A percentile compares a stretch with the other conserved stretches of the same genome.
phyloP scores from a whole-genome alignment of 2,888 invertebrate species.

The Neocrepidodera transversa region DNA sequence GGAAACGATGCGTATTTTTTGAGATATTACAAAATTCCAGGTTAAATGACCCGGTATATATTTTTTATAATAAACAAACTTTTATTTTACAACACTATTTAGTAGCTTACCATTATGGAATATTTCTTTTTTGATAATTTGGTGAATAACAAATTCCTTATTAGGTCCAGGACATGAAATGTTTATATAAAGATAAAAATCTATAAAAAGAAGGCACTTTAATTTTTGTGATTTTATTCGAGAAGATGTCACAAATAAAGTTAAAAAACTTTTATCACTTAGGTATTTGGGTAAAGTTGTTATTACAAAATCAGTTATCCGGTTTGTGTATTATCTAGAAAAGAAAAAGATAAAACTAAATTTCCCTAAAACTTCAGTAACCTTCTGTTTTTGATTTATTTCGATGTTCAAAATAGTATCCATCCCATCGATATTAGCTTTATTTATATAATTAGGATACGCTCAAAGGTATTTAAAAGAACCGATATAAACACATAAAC shows the following conservation, averaged over 20 bases:
- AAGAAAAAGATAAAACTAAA: constrained; percentile 19
- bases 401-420: constrained; percentile 37
- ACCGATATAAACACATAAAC: too few relatives aligned
- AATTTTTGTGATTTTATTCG: constrained; percentile 39
- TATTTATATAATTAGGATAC: constrained; percentile 29
- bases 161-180: constrained; percentile 32
- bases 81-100: too few relatives aligned
- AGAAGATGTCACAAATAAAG: constrained; percentile 44
- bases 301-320: constrained; percentile 30
- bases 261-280: constrained; percentile 40
- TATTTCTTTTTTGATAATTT: too few relatives aligned
- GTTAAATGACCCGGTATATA: too few relatives aligned
- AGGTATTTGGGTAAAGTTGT: constrained; percentile 15
- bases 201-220: constrained; percentile 44
- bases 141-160: constrained; percentile 26
- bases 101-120: too few relatives aligned
- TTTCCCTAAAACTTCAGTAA: constrained; percentile 15
- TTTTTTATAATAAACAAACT: too few relatives aligned
- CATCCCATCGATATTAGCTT: constrained; percentile 31
- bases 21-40: too few relatives aligned
- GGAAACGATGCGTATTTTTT: too few relatives aligned
- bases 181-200: constrained; percentile 25
- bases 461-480: constrained; percentile 9
- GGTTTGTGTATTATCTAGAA: constrained; percentile 30
- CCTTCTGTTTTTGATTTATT: not conserved